Conservation (phyloP, 2,797 vertebrate genomes). For the Eptatretus atami region DNA sequence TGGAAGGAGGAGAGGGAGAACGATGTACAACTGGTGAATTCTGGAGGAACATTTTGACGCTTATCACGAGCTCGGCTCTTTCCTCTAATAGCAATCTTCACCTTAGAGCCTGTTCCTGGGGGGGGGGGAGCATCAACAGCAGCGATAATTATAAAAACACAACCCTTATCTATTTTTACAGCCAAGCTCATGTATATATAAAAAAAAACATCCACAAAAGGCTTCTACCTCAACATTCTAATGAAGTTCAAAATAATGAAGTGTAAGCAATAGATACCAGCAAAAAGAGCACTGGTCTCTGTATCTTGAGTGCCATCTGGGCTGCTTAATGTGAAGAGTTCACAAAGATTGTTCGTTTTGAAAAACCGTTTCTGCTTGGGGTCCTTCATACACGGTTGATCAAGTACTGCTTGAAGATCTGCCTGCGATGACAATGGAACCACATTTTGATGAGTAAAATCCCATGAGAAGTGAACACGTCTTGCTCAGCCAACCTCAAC, state of each 20-base stretch:
- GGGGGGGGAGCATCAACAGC: background rate
- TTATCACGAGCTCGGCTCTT: background rate
- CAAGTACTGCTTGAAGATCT: slow-evolving; percentile 98
- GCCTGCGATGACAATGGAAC: slow-evolving; percentile 17
- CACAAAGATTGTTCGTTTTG: slow-evolving; percentile 82
- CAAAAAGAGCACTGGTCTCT: slow-evolving; percentile 91
- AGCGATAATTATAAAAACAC: no score
- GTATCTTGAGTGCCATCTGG: slow-evolving; percentile 46
- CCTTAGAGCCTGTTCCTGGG: background rate
- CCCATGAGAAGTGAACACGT: no score
- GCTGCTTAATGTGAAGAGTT: slow-evolving; percentile 59
- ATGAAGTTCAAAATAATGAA: no score
- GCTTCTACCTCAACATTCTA: no score
- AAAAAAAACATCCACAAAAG: no score
- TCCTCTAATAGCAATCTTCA: background rate
- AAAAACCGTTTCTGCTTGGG: slow-evolving; percentile 91
- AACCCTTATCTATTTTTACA: no score
- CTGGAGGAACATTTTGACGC: no score
- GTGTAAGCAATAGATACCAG: slow-evolving; percentile 24
- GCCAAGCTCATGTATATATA: no score
- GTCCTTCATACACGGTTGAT: slow-evolving; percentile 73
- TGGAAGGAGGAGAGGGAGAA: no score
- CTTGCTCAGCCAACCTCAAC: no score
- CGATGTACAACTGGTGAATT: no score
- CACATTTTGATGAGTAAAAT: no score